Evolutionary conservation across 2,113 vertebrate species (phyloP).

Genomic region (Otus sunia): DNA sequence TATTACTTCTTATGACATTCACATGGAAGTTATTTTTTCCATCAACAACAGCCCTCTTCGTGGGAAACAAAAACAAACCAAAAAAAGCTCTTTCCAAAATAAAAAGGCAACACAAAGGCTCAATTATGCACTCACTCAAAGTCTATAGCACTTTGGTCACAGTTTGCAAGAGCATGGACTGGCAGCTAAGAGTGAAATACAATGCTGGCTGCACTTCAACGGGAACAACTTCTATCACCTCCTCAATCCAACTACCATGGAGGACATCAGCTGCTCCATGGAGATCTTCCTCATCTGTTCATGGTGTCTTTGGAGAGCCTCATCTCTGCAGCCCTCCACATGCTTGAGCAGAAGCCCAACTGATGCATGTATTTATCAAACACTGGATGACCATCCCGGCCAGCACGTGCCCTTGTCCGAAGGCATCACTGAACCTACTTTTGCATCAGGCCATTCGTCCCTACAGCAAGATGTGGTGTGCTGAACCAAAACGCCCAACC

Average conservation of each 20-base stretch:
- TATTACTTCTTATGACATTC: neutral
- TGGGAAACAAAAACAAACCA: neutral
- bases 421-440: neutral
- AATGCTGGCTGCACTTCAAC: accelerated
- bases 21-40: neutral
- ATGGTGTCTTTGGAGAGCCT: neutral
- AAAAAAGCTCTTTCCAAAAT: neutral
- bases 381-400: accelerated
- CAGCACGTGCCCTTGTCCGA: accelerated
- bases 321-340: neutral
- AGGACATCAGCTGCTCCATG: neutral
- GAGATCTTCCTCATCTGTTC: neutral
- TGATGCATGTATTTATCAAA: no score
- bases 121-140: no score
- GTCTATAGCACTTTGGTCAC: accelerated
- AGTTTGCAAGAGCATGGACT: no score
- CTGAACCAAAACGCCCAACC: neutral
- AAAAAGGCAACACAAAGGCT: neutral
- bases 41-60: neutral
- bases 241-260: accelerated
- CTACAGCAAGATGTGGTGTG: accelerated
- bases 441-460: neutral
- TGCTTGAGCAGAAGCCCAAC: accelerated
- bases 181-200: neutral
- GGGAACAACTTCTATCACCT: no score